These are phyloP conservation scores for Neoniphon sammara DNA, from an alignment of 2,797 vertebrate species.

Conservation along the genomic window DNA sequence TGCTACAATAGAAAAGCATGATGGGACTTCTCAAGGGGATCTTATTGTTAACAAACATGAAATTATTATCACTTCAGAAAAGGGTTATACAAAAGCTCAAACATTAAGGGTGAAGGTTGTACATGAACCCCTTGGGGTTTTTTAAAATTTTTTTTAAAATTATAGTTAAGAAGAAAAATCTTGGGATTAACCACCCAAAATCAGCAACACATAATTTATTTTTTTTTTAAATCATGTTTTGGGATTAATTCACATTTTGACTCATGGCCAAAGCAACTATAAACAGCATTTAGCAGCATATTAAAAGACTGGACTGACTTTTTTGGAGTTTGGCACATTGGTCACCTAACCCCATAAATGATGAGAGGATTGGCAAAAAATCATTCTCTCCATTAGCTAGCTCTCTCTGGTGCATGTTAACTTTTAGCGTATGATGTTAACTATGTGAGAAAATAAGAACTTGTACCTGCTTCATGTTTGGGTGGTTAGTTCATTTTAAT, in stretches of 20 bases:
- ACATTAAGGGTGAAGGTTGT: slow-evolving; percentile 6
- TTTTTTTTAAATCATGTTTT: not conserved
- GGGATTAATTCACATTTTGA: not conserved
- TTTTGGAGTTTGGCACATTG: not conserved
- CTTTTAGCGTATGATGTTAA: too few relatives aligned
- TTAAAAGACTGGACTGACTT: too few relatives aligned
- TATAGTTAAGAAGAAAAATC: not conserved
- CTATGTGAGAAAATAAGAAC: too few relatives aligned
- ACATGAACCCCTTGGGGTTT: not conserved
- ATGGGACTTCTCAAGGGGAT: not conserved
- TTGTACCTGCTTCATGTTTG: too few relatives aligned
- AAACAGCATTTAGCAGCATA: not conserved
- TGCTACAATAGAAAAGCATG: slow-evolving; percentile 3
- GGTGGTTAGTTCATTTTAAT: too few relatives aligned
- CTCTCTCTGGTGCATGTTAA: too few relatives aligned
- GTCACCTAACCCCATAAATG: too few relatives aligned
- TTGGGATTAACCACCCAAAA: not conserved
- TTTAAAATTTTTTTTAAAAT: too few relatives aligned
- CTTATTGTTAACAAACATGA: not conserved
- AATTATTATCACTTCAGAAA: slow-evolving; percentile 11
- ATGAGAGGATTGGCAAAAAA: too few relatives aligned
- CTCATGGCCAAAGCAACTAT: not conserved
- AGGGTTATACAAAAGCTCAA: not conserved
- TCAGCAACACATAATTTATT: not conserved
- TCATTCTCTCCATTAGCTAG: too few relatives aligned